Base-by-base conservation (phyloP, 1,140 invertebrate species). In the Zaprionus vittiger region DNA sequence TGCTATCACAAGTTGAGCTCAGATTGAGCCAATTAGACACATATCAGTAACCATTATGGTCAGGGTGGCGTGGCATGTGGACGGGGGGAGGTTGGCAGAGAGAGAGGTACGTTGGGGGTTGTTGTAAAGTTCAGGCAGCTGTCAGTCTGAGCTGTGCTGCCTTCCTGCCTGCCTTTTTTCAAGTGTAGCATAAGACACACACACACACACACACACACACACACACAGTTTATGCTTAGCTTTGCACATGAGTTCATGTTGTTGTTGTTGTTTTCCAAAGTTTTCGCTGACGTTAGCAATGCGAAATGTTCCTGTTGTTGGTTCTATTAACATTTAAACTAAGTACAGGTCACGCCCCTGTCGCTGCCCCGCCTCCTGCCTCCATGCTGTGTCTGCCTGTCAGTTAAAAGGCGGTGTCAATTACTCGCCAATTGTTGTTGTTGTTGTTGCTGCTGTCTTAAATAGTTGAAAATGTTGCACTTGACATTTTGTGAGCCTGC, bases 271-370 rank as follows among this genome's bases (percentile, higher is more conserved):
- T 34, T 62, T 22, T 79, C 41, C 64, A 73, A 77, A 70, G 67
- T 83, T 83, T 83, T 78, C 71, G 83, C 83, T 89, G 84, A 87
- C 83, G 75, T 81, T 57, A 65, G 81, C 78, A 70, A 28, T 49
- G 24, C 28, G 54, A 66, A 70, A 71, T 68, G 55, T 67, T 67
- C 61, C 56, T 73, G 64, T 62, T 81, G 78, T 81, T 73, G 79
- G 55, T 77, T 76, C 76, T 55, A 80, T 87, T 83, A 83, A 89
- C 78, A 77, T 73, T 80, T 77, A 73, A 77, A 41, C 74, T 68
- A 72, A 68, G 62, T 65, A 66, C 77, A 70, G 55, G 37, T 54
- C 76, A 73, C 60, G 17, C 17, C 28, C 37, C 28, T 26, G 7
- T n/a, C 5, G 6, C 15, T n/a, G 26, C 41, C 22, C 9, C 7